Base-by-base conservation (phyloP, 2,113 vertebrate species). In the Macrotus californicus region DNA sequence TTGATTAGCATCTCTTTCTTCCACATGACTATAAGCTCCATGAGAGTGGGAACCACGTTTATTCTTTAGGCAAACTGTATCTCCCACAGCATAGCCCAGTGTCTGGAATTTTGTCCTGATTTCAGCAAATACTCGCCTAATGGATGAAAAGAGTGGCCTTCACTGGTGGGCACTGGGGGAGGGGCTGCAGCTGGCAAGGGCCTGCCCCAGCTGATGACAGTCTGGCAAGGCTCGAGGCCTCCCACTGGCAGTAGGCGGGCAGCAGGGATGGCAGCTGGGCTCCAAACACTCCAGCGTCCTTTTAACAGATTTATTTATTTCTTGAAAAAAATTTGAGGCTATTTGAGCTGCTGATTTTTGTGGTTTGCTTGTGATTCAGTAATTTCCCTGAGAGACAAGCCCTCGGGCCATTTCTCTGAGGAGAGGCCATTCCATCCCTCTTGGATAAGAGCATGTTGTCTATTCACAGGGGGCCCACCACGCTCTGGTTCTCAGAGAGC, bases 281-380 rank as follows among this genome's bases (percentile, higher is more conserved):
- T 75, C 70, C 56, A 43, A 90, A 69, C 81, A 52, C 34, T n/a
- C 52, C 21, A 67, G 16, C 31, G 15, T 93, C 48, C 34, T 61
- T 96, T 81, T 46, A 88, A 69, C 70, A 80, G 19, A 87, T 89
- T 94, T 84, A 39, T 21, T 69, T 81, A 70, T 86, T 84, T 46
- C 87, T 81, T 61, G 7, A 77, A 77, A 86, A 43, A 88, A 66
- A 31, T 15, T 64, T 77, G 70, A 93, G 67, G 48, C 50, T 82
- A 96, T 95, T 95, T 95, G 82, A 85, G 90, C 76, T 84, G 77
- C 61, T 89, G 81, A 82, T 79, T 88, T 95, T 90, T 91, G 81
- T 96, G 96, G 88, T 66, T 96, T 95, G 95, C 91, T 88, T 96
- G 54, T 73, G 48, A 50, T 96, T 91, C 91, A 91, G 52, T 70